phyloP scores from a whole-genome alignment of 2,797 vertebrate species.

The Trachurus trachurus region DNA sequence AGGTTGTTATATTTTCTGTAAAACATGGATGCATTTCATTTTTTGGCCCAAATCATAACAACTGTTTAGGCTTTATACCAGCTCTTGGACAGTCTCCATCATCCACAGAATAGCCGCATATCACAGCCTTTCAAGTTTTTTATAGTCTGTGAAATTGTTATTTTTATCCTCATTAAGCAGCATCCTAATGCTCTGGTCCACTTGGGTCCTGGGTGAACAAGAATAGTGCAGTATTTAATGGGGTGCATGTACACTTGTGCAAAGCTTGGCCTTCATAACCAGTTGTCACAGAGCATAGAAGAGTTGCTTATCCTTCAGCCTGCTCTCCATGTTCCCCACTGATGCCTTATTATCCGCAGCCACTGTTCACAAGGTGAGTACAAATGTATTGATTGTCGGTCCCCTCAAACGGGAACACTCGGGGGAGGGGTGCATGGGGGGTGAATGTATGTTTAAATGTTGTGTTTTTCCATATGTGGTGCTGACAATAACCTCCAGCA shows the following conservation, averaged over 20 bases:
- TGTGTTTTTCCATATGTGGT: constrained; percentile 2
- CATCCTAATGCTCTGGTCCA: constrained; percentile 19
- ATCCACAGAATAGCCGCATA: constrained; percentile 25
- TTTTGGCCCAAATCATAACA: too few species aligned
- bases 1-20: too few species aligned
- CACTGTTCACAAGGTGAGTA: constrained; percentile 19
- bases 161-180: constrained; percentile 47
- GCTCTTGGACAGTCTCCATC: not conserved
- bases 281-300: constrained; percentile 38
- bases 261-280: constrained; percentile 39
- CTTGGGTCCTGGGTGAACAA: constrained; percentile 25
- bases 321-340: constrained; percentile 35
- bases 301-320: constrained; percentile 47
- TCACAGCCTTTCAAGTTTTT: constrained; percentile 28
- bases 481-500: constrained; percentile 16
- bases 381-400: constrained; percentile 52
- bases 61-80: not conserved
- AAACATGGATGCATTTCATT: too few species aligned
- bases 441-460: constrained; percentile 24
- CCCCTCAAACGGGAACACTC: constrained; percentile 26
- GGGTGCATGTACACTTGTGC: constrained; percentile 10
- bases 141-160: constrained; percentile 35
- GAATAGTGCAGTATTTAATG: constrained; percentile 39
- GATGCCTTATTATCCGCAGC: constrained; percentile 45
- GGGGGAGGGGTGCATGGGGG: not conserved